These are phyloP conservation scores for Tiliacea citrago DNA, from an alignment of 2,888 invertebrate species.

Conservation along the genomic window DNA sequence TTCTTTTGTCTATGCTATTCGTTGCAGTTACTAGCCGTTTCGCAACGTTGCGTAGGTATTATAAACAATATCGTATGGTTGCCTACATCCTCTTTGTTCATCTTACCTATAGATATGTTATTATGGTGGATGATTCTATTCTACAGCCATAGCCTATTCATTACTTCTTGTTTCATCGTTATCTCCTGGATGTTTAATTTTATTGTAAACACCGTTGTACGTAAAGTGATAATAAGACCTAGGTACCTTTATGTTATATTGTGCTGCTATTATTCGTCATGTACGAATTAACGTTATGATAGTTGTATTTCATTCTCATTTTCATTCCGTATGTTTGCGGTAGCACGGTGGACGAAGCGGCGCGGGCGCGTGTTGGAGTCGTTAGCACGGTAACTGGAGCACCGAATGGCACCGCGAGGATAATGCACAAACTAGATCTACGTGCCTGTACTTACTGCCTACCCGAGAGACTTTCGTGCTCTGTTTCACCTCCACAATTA, in stretches of 20 bases:
- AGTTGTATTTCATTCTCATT: constrained; percentile 29
- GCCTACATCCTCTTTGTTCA: constrained; percentile 43
- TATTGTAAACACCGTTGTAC: not conserved
- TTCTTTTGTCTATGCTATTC: constrained; percentile 62
- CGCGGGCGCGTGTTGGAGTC: constrained; percentile 69
- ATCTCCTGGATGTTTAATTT: not conserved
- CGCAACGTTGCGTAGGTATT: constrained; percentile 45
- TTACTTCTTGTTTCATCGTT: not conserved
- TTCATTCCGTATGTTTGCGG: constrained; percentile 41
- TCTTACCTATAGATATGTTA: constrained; percentile 7
- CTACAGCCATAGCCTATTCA: not conserved
- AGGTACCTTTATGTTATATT: constrained; percentile 1
- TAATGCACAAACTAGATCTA: constrained; percentile 74
- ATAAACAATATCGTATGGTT: constrained; percentile 33
- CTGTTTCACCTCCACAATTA: constrained; percentile 83
- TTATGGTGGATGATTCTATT: not conserved
- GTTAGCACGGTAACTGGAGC: constrained; percentile 81
- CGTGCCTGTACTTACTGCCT: constrained; percentile 61
- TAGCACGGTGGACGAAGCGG: constrained; percentile 20
- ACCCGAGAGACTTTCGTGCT: constrained; percentile 79
- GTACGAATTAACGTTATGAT: constrained; percentile 5
- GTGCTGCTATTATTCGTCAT: constrained; percentile 20
- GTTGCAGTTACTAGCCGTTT: constrained; percentile 59
- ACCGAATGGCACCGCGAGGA: constrained; percentile 72
- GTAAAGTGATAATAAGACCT: not conserved